Evolutionary conservation across 2,113 vertebrate genomes (phyloP).

Genomic region (Girardinichthys multiradiatus): DNA sequence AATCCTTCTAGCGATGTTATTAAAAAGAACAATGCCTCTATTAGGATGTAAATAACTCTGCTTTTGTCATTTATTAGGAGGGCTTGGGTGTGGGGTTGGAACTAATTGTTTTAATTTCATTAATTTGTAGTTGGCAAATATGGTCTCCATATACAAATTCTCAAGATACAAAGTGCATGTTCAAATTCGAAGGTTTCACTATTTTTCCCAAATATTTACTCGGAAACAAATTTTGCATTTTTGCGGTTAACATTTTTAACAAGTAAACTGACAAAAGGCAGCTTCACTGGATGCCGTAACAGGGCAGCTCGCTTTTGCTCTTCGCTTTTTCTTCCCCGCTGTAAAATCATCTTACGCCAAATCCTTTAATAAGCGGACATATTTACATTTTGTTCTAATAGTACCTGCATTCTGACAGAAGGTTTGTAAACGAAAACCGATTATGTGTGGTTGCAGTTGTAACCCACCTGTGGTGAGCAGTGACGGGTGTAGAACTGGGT

Average conservation of each 20-base stretch:
- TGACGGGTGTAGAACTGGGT: constrained; percentile 40
- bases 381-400: neutral
- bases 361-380: neutral
- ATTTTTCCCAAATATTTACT: neutral
- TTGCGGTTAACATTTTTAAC: neutral
- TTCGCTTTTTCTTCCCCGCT: neutral
- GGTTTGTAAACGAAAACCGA: neutral
- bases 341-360: neutral
- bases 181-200: neutral
- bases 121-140: neutral
- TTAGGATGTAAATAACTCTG: too few relatives aligned
- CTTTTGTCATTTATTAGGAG: neutral
- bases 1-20: neutral
- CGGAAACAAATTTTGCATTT: neutral
- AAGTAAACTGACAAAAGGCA: neutral
- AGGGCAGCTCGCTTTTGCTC: neutral
- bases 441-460: too few relatives aligned
- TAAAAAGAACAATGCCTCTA: too few relatives aligned
- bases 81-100: neutral
- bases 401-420: neutral
- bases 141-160: neutral
- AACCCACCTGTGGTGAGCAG: constrained; percentile 59
- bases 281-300: neutral
- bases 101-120: neutral
- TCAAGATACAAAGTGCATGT: neutral